A percentile compares a stretch with the other conserved stretches of the same genome.
phyloP scores from a whole-genome alignment of 2,797 vertebrate species.

The Oryzias sinensis region DNA sequence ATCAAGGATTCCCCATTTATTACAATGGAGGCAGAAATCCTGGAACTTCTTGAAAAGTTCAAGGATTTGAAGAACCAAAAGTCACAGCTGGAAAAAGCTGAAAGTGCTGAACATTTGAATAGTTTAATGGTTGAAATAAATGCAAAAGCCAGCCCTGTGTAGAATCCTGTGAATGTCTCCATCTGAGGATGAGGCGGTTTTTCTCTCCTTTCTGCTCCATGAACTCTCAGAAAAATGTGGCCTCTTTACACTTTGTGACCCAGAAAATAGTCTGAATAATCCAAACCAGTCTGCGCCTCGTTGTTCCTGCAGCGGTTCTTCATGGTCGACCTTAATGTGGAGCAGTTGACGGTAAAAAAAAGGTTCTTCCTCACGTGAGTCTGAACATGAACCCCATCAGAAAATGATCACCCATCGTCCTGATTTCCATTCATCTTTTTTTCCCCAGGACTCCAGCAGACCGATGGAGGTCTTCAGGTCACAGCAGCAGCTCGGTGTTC shows the following conservation, averaged over 20 bases:
- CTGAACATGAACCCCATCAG: neutral
- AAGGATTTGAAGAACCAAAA: no score
- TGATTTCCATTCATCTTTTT: neutral
- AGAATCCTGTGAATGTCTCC: no score
- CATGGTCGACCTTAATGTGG: slow-evolving; percentile 10
- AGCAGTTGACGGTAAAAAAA: slow-evolving; percentile 6
- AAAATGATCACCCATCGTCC: neutral
- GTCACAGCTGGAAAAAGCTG: no score
- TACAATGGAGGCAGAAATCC: no score
- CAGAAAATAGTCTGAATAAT: slow-evolving; percentile 74
- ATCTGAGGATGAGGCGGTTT: slow-evolving; percentile 26
- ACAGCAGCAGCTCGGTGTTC: slow-evolving; percentile 1
- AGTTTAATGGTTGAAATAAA: no score
- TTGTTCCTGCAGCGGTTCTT: slow-evolving; percentile 33
- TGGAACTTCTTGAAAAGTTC: no score
- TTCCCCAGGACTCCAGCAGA: neutral
- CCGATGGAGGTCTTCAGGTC: slow-evolving; percentile 3
- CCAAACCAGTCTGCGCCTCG: slow-evolving; percentile 55
- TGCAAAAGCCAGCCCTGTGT: no score
- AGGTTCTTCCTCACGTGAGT: neutral
- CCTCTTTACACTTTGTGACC: slow-evolving; percentile 66
- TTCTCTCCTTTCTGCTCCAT: slow-evolving; percentile 33
- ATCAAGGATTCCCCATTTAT: no score
- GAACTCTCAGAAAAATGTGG: slow-evolving; percentile 53
- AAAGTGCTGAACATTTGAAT: no score